phyloP scores from a whole-genome alignment of 1,140 invertebrate genomes.

The Trichogramma pretiosum region DNA sequence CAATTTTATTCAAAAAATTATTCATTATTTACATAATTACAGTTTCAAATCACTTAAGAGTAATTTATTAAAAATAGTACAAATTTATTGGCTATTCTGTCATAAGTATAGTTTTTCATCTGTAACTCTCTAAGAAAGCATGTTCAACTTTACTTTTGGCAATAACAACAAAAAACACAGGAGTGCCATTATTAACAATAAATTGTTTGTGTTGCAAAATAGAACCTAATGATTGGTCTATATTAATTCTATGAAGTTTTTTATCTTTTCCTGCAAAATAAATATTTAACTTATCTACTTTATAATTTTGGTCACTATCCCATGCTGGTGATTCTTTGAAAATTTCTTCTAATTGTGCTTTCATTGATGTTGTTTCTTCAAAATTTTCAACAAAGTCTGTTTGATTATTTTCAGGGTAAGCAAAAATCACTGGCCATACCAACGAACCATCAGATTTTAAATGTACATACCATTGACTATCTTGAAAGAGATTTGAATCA shows the following conservation, averaged over 20 bases:
- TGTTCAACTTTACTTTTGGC: slow-evolving; percentile 41
- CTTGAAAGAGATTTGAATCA: slow-evolving; percentile 8
- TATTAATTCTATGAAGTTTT: slow-evolving; percentile 52
- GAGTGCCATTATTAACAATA: slow-evolving; percentile 43
- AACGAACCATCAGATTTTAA: slow-evolving; percentile 52
- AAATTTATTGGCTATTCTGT: no score
- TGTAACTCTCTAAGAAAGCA: slow-evolving; percentile 35
- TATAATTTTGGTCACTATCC: slow-evolving; percentile 67
- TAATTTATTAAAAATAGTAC: no score
- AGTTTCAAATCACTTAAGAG: no score
- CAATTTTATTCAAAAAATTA: slow-evolving; percentile 9
- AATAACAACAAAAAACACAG: slow-evolving; percentile 46
- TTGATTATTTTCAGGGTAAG: slow-evolving; percentile 71
- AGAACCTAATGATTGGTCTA: slow-evolving; percentile 51
- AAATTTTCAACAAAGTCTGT: slow-evolving; percentile 68
- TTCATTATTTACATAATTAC: no score
- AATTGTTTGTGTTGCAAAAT: slow-evolving; percentile 54
- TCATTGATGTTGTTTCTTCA: slow-evolving; percentile 60
- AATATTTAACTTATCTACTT: slow-evolving; percentile 55
- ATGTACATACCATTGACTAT: slow-evolving; percentile 41
- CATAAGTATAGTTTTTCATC: no score
- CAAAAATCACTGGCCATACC: slow-evolving; percentile 72
- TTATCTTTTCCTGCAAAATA: slow-evolving; percentile 71
- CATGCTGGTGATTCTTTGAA: slow-evolving; percentile 65
- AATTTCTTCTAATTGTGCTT: slow-evolving; percentile 62